These are phyloP conservation scores for Neoarius graeffei DNA, from an alignment of 2,113 vertebrate species.

Conservation along the genomic window DNA sequence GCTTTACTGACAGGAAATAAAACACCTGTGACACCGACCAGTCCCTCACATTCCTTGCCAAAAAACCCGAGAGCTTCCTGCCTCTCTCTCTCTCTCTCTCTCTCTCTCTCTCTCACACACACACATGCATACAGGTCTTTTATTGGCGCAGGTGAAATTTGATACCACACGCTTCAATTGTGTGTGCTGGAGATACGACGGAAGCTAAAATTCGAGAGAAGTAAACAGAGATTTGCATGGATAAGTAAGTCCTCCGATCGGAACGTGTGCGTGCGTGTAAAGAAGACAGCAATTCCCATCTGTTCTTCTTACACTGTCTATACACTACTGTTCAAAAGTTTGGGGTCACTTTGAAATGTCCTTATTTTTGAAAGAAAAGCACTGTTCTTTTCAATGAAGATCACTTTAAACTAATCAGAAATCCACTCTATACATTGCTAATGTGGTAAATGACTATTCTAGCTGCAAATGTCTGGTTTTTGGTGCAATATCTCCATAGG, in stretches of 20 bases:
- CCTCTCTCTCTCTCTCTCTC: too few species aligned
- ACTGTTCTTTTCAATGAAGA: too few species aligned
- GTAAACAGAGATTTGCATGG: neutral
- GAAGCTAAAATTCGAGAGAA: neutral
- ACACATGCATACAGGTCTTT: neutral
- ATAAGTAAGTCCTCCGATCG: neutral
- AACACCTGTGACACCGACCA: neutral
- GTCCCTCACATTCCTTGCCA: neutral
- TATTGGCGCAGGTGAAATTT: neutral
- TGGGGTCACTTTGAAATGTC: too few species aligned
- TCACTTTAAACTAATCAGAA: too few species aligned
- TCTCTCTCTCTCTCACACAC: neutral
- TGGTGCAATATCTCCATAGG: too few species aligned
- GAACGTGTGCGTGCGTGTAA: neutral
- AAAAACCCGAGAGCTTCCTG: neutral
- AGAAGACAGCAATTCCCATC: neutral
- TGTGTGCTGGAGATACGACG: neutral
- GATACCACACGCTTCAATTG: neutral
- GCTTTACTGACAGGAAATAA: slow-evolving; percentile 16
- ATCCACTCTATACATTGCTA: too few species aligned
- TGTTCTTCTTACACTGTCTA: neutral
- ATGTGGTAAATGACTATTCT: too few species aligned
- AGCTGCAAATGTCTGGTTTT: too few species aligned
- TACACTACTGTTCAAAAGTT: too few species aligned
- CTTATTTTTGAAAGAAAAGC: too few species aligned